Percentiles rank a stretch among this genome's conserved stretches.
Conservation (phyloP, 2,888 invertebrate species). For the Chrysolina oricalcia region DNA sequence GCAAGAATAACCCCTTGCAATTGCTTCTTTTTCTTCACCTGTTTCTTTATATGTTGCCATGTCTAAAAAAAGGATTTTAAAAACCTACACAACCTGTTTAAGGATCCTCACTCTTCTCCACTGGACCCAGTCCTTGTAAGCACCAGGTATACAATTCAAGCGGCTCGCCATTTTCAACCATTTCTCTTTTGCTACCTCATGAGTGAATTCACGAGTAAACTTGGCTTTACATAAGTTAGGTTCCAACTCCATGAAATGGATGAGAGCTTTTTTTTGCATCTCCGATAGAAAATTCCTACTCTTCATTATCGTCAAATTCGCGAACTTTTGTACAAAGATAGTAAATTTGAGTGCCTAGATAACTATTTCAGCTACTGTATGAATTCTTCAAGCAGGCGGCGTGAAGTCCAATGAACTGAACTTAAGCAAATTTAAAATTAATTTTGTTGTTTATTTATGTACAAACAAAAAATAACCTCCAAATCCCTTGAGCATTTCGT, state of each 20-base stretch:
- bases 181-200: background rate
- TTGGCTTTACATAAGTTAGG: background rate
- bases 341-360: too few relatives aligned
- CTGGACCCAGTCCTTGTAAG: conserved; percentile 3
- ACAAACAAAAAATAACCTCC: too few relatives aligned
- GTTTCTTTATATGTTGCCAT: conserved; percentile 5
- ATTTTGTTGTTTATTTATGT: too few relatives aligned
- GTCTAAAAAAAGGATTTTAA: conserved; percentile 11
- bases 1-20: background rate
- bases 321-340: too few relatives aligned
- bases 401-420: too few relatives aligned
- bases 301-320: background rate
- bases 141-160: background rate
- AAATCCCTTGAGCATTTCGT: too few relatives aligned
- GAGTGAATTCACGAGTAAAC: background rate
- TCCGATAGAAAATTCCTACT: background rate
- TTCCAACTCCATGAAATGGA: conserved; percentile 4
- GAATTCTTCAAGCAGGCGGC: too few relatives aligned
- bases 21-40: background rate
- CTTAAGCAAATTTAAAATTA: too few relatives aligned
- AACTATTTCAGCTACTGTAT: too few relatives aligned
- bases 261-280: background rate
- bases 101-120: background rate
- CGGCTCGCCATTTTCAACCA: background rate
- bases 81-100: too few relatives aligned